Evolutionary conservation across 2,113 vertebrate genomes (phyloP), one percentile per base, ranked within the genome.

Genomic region (Microtus richardsoni): DNA sequence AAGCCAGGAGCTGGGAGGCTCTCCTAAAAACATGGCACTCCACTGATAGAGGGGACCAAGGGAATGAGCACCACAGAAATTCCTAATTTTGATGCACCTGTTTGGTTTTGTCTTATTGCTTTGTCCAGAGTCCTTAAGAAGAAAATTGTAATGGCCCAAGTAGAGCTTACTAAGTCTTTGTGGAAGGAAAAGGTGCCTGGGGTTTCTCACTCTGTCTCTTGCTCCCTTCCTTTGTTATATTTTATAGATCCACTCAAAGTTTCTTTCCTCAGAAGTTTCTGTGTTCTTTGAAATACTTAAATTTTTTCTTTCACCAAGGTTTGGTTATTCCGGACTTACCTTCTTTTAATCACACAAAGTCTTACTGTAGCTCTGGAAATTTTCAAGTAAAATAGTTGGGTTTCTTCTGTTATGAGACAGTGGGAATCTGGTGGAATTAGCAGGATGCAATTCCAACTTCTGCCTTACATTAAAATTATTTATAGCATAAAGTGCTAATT

Each of bases 371-470:
- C 77, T 88, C 84, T 97, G 49, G 73, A 96, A 96, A 22, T 60
- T 87, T 97, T 95, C 88, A 95, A 49, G 47, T 58, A 95, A 97
- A 97, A 88, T 13, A 89, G 77, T 86, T 58, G 82, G 58, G 84
- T 8, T 41, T 84, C 93, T 96, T 97, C 39, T 24, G 85, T 75
- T 74, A 97, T 4, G 8, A 83, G 80, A 39, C 64, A 91, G 84
- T 93, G 96, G 62, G 84, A 97, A 94, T 66, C 60, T 91, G 68
- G 88, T n/a, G 22, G 44, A 97, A 97, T 97, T 97, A 80, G 11
- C 64, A 97, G 91, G 90, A 30, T 58, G 24, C 26, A 77, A 39
- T 95, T 83, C 2, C 73, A 97, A 71, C 39, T 89, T 91, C 0
- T 12, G 92, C 0, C 33, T 83, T 95, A 49, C 41, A 14, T 70